Base-by-base conservation (phyloP, 2,888 invertebrate species). In the Geophilus truncorum region DNA sequence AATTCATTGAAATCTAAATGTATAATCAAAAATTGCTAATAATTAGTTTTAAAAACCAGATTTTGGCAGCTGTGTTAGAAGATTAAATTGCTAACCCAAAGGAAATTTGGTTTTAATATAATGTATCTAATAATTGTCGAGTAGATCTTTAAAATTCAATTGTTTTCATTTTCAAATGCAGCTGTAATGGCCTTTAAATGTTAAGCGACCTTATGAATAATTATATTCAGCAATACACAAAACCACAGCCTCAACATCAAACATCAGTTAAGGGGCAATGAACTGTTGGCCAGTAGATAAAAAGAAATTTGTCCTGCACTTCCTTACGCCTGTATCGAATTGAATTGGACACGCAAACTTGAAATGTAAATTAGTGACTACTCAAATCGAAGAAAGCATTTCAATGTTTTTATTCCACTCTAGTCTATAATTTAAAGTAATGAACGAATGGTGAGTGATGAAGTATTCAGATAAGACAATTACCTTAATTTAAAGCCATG, bases 291-390 rank as follows among this genome's bases (percentile, higher is more conserved):
- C 62, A 62, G 62, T 25, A 62, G 28, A 62, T 62, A 62, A 62
- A 57, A 57, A 62, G 28, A 62, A 62, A 62, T 25, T 62, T 62
- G 62, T 62, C 62, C 18, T 62, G 25, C 10, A 62, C 62, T 62
- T 62, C 45, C 45, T 45, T 45, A 40, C 45, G 45, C 45, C 21
- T 62, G 62, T 23, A 28, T 62, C 62, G 62, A 62, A 62, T 62
- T 25, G 62, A 62, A 62, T 62, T 62, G 62, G 62, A 62, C 62
- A 62, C 62, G 62, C 62, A 62, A 62, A 62, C 62, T 62, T 28
- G 23, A 62, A 28, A 25, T 62, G 62, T 25, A 28, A 62, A 25
- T 28, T 23, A 25, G 9, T 62, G 62, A 62, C 25, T 28, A 15
- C 62, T 62, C 62, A 62, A 62, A 62, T 62, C 62, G 62, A 62